Conservation (phyloP, 1,140 invertebrate species). For the Eriocheir sinensis region DNA sequence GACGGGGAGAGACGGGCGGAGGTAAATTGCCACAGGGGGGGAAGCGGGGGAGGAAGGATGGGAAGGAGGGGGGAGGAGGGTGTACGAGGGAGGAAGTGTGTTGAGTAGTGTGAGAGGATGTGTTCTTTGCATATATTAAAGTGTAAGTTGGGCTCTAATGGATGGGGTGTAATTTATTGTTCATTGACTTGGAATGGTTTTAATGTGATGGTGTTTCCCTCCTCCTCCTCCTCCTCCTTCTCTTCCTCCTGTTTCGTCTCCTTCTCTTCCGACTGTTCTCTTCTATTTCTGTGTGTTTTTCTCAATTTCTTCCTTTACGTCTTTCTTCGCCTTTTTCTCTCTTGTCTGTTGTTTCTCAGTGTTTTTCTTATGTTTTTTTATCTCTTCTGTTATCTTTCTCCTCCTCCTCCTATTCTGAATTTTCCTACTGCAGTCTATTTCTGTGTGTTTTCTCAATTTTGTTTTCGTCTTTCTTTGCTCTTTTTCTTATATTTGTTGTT, state of each 20-base stretch:
- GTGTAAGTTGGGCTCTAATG: background rate
- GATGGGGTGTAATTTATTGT: background rate
- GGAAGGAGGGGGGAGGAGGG: background rate
- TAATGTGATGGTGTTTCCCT: background rate
- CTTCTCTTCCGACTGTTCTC: too few species aligned
- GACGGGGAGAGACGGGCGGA: background rate
- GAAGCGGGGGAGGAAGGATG: background rate
- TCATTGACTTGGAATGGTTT: background rate
- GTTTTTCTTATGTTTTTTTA: background rate
- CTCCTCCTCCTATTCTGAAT: background rate
- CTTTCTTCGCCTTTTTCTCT: background rate
- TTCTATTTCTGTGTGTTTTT: background rate
- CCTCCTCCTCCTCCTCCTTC: background rate
- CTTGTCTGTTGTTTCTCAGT: background rate
- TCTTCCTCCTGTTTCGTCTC: too few species aligned
- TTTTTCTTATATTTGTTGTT: too few species aligned
- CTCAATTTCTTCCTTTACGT: background rate
- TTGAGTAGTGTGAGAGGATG: background rate
- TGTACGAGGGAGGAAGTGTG: background rate
- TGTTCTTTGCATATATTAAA: background rate
- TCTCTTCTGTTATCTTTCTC: background rate
- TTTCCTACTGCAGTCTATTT: background rate
- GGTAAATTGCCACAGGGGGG: background rate
- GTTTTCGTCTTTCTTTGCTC: too few species aligned
- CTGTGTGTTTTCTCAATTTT: too few species aligned